Evolutionary conservation across 2,888 invertebrate genomes (phyloP).

Genomic region (Nymphalis urticae): DNA sequence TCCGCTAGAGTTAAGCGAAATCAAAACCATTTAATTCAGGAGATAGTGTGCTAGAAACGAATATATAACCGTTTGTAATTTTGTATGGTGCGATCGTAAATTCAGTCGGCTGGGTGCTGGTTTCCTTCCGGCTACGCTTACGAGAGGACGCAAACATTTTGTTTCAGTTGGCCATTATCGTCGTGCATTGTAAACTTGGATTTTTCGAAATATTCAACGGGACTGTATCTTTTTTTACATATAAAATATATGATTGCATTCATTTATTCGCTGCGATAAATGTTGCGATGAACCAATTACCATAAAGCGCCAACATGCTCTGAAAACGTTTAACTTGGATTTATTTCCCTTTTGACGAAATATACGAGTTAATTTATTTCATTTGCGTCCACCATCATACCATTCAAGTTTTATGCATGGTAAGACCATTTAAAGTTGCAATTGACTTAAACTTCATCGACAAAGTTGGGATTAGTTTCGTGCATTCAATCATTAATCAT

Average conservation of each 20-base stretch:
- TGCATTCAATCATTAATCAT: constrained; percentile 30
- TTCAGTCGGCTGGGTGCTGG: constrained; percentile 56
- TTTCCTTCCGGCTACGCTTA: constrained; percentile 60
- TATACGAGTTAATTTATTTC: constrained; percentile 11
- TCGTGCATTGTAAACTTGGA: constrained; percentile 28
- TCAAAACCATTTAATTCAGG: constrained; percentile 7
- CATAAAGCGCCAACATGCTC: constrained; percentile 19
- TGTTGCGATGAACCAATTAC: constrained; percentile 20
- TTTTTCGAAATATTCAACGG: constrained; percentile 29
- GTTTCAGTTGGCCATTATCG: constrained; percentile 38
- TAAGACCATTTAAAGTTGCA: constrained; percentile 21
- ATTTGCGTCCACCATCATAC: neutral
- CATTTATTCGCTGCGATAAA: constrained; percentile 20
- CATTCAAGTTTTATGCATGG: constrained; percentile 10
- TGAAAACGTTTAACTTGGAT: constrained; percentile 17
- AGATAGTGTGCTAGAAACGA: constrained; percentile 15
- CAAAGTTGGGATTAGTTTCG: constrained; percentile 30
- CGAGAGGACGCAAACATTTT: constrained; percentile 39
- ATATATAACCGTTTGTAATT: constrained; percentile 44
- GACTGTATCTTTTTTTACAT: constrained; percentile 19
- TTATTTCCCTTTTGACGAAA: constrained; percentile 5
- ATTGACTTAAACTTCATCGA: constrained; percentile 25
- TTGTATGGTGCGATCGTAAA: constrained; percentile 61
- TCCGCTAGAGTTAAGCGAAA: constrained; percentile 5
- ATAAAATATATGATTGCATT: constrained; percentile 14